Evolutionary conservation across 2,113 vertebrate genomes (phyloP), one percentile per base, ranked within the genome.

Genomic region (Hippocampus barbouri): DNA sequence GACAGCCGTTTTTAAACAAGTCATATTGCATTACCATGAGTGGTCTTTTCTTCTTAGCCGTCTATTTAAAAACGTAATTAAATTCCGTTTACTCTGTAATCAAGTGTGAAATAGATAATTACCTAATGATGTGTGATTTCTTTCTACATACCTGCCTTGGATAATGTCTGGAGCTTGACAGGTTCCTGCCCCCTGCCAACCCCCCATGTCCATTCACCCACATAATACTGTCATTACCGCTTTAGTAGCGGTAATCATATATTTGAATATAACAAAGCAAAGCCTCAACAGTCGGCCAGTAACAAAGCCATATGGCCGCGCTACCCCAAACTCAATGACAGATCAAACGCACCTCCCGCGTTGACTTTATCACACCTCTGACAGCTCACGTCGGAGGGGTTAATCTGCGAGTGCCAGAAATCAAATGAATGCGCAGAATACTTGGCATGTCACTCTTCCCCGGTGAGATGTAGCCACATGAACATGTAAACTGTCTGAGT

Each of bases 401-500:
- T 85, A 76, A 88, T 81, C 34, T 47, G 41, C 77, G 57, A 66
- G 77, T 63, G 84, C 86, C 86, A 87, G 82, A 88, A 88, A 82
- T 81, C 76, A 84, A 84, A 85, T 85, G 73, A 86, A 89, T 78
- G 80, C 83, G 86, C 83, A 79, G 67, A 85, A 86, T 88, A 86
- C 80, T 90, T 91, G 90, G 90, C 88, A 90, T 68, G 77, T 84
- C 79, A 63, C 78, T 79, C 79, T 77, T 76, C 76, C 86, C 78
- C 80, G 72, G 86, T 85, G 84, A 84, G 84, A 77, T 89, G 88
- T 88, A 88, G 89, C 90, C 91, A 91, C 88, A 94, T 89, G 91
- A 94, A 94, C 91, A 94, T 95, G 93, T 95, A 96, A 96, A 95
- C 93, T 95, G 93, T 89, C 93, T 94, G 91, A 95, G 91, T 95